These are phyloP conservation scores for Mamestra brassicae DNA, from an alignment of 2,888 invertebrate genomes.

Conservation along the genomic window DNA sequence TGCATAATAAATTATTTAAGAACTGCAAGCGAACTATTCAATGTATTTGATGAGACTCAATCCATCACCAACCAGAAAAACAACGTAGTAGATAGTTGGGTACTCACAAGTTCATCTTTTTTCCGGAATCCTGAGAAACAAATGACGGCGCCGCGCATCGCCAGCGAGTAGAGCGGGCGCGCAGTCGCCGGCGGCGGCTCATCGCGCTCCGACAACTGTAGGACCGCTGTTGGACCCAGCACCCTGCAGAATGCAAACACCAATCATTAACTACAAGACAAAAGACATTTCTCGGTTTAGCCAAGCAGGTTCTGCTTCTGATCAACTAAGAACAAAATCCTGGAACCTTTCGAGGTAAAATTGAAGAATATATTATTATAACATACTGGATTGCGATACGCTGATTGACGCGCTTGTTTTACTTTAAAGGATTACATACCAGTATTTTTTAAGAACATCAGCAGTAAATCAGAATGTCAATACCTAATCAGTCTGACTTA, in stretches of 20 bases:
- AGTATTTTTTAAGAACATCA: not conserved
- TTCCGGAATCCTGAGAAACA: constrained; percentile 98
- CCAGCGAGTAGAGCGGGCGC: constrained; percentile 96
- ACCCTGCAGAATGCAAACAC: constrained; percentile 88
- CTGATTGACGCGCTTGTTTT: not conserved
- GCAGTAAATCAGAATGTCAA: not conserved
- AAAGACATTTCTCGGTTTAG: not conserved
- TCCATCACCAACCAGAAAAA: not conserved
- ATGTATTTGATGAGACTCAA: not conserved
- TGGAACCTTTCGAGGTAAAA: not conserved
- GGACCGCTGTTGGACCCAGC: constrained; percentile 95
- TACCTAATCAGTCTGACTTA: not conserved
- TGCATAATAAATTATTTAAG: not conserved
- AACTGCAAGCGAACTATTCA: not conserved
- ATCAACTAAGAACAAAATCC: not conserved
- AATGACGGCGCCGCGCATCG: constrained; percentile 97
- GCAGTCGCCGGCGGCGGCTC: constrained; percentile 93
- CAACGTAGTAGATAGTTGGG: not conserved
- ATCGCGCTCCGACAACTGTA: constrained; percentile 94
- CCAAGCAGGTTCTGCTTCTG: not conserved
- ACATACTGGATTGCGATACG: not conserved
- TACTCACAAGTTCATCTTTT: constrained; percentile 96
- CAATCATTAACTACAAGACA: not conserved
- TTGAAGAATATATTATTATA: not conserved
- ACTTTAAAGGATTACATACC: not conserved